These are phyloP conservation scores for Puffinus mauretanicus DNA, from an alignment of 2,113 vertebrate genomes.

Conservation along the genomic window DNA sequence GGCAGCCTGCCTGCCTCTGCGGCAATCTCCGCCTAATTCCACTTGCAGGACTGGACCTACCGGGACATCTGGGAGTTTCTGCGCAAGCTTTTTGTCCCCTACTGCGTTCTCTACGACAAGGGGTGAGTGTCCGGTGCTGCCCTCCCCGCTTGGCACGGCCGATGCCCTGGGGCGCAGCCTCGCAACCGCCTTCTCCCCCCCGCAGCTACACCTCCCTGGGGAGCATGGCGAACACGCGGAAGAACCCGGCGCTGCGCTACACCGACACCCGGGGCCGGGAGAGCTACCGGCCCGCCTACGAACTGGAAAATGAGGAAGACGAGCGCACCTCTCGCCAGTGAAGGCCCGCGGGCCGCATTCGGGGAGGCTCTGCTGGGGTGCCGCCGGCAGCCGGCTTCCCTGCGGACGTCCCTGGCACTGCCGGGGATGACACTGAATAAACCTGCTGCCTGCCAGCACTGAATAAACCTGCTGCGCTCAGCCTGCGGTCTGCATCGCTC, in stretches of 20 bases:
- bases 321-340: slow-evolving; percentile 86
- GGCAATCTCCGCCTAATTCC: neutral
- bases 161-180: neutral
- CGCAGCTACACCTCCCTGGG: slow-evolving; percentile 93
- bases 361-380: neutral
- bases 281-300: slow-evolving; percentile 83
- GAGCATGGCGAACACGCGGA: slow-evolving; percentile 85
- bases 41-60: slow-evolving; percentile 90
- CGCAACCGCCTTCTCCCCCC: neutral
- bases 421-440: neutral
- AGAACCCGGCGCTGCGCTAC: slow-evolving; percentile 80
- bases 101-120: slow-evolving; percentile 94
- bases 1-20: neutral
- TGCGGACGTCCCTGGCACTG: fast-evolving
- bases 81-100: slow-evolving; percentile 87
- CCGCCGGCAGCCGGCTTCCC: neutral
- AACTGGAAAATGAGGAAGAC: slow-evolving; percentile 87
- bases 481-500: neutral
- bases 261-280: slow-evolving; percentile 74
- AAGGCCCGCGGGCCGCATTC: neutral
- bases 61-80: slow-evolving; percentile 95
- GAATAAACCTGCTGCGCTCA: slow-evolving; percentile 2
- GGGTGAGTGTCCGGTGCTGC: slow-evolving; percentile 76
- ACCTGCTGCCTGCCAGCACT: neutral
- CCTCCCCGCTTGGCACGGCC: fast-evolving